These are phyloP conservation scores for Thyatira batis DNA, from an alignment of 2,888 invertebrate genomes.

Conservation along the genomic window DNA sequence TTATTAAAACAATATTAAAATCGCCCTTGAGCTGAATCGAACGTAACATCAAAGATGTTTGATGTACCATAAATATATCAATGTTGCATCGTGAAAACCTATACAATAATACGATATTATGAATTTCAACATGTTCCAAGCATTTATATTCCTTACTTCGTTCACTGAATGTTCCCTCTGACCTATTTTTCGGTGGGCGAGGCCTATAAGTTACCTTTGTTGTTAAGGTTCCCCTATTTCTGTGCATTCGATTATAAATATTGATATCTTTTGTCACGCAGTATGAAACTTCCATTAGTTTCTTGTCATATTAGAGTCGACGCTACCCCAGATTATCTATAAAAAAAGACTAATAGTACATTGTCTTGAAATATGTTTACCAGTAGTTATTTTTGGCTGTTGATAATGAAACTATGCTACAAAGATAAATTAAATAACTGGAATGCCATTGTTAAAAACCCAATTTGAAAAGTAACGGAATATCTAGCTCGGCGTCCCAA, in stretches of 20 bases:
- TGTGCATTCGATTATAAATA: background rate
- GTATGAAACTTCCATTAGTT: background rate
- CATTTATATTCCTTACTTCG: slow-evolving; percentile 22
- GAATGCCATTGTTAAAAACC: background rate
- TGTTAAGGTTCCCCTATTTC: slow-evolving; percentile 1
- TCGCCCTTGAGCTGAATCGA: slow-evolving; percentile 45
- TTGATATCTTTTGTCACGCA: background rate
- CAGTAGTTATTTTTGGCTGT: background rate
- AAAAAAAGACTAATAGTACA: too few relatives aligned
- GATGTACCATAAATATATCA: slow-evolving; percentile 21
- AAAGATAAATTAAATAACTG: background rate
- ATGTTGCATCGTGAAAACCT: slow-evolving; percentile 7
- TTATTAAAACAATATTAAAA: slow-evolving; percentile 18
- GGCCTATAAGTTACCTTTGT: slow-evolving; percentile 26
- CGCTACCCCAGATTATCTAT: too few relatives aligned
- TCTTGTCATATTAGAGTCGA: background rate
- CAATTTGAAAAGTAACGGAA: slow-evolving; percentile 4
- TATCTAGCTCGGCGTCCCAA: background rate
- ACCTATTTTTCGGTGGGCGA: slow-evolving; percentile 39
- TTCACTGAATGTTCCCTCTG: slow-evolving; percentile 30
- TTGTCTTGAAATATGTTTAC: background rate
- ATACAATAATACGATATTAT: background rate
- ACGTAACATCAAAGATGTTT: slow-evolving; percentile 25
- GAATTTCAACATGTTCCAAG: slow-evolving; percentile 24
- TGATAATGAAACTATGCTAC: background rate